phyloP scores from a whole-genome alignment of 2,113 vertebrate species.

The Oreamnos americanus region DNA sequence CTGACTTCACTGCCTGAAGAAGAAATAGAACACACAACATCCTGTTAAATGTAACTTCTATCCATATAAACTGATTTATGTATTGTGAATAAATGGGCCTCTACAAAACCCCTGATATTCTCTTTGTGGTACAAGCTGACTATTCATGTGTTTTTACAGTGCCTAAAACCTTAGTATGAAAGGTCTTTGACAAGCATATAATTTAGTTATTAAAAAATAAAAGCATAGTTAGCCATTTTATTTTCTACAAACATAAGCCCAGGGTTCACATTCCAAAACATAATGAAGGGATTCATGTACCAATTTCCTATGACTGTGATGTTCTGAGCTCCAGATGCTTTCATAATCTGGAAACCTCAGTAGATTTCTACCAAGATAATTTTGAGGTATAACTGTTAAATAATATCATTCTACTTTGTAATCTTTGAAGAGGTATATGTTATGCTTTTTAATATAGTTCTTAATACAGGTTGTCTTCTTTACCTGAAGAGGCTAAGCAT shows the following conservation, averaged over 20 bases:
- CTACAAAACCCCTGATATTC: neutral
- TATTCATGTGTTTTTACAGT: slow-evolving; percentile 17
- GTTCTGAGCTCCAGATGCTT: neutral
- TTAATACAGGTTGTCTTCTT: neutral
- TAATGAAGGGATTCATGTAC: neutral
- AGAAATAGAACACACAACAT: slow-evolving; percentile 35
- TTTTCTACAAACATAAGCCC: neutral
- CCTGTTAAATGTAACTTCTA: slow-evolving; percentile 59
- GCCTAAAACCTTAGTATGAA: slow-evolving; percentile 8
- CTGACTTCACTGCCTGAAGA: slow-evolving; percentile 27
- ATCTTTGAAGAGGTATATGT: neutral
- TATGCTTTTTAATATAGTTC: neutral
- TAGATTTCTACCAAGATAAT: neutral
- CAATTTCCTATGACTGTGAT: neutral
- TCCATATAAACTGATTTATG: slow-evolving; percentile 41
- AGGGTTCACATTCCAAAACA: neutral
- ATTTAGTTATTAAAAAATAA: slow-evolving; percentile 10
- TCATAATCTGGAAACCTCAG: neutral
- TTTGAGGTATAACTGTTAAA: neutral
- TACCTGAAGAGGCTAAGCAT: neutral
- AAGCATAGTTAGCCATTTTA: neutral
- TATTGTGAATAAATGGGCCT: slow-evolving; percentile 50
- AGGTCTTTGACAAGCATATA: neutral
- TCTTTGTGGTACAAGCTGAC: neutral
- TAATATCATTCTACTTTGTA: neutral